Percentiles rank a stretch among this genome's conserved stretches.
These are phyloP conservation scores for Entomobrya proxima DNA, from an alignment of 2,888 invertebrate species.

Conservation along the genomic window DNA sequence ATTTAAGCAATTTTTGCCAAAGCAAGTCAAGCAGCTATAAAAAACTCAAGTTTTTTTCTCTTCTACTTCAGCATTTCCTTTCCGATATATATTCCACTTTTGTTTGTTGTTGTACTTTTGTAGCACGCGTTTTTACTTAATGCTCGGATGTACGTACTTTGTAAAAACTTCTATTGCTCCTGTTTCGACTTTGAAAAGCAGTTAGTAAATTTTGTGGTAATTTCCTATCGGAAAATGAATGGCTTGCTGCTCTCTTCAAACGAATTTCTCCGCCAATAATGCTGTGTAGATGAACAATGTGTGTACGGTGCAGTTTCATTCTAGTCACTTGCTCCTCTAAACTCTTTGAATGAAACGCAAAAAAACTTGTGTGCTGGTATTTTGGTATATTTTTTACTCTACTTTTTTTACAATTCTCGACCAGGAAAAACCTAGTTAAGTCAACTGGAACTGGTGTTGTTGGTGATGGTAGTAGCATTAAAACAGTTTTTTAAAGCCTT, in stretches of 20 bases:
- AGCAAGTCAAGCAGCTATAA: constrained; percentile 24
- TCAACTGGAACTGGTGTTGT: constrained; percentile 23
- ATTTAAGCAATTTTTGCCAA: too few relatives aligned
- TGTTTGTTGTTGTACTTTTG: constrained; percentile 21
- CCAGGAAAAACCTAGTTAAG: not conserved
- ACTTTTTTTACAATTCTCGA: not conserved
- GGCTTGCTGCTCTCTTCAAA: not conserved
- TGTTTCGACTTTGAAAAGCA: too few relatives aligned
- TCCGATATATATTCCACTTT: not conserved
- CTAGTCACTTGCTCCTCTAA: not conserved
- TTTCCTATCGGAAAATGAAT: constrained; percentile 1
- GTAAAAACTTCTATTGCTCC: not conserved
- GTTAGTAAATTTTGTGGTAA: not conserved
- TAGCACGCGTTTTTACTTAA: not conserved
- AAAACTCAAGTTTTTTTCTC: too few relatives aligned
- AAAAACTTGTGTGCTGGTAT: not conserved
- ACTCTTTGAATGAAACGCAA: not conserved
- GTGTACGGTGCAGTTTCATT: not conserved
- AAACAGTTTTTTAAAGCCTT: not conserved
- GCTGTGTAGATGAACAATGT: not conserved
- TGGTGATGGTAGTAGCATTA: not conserved
- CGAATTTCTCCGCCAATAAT: not conserved
- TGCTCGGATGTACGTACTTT: not conserved
- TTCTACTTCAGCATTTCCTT: too few relatives aligned
- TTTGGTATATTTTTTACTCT: not conserved